Base-by-base conservation (phyloP, 2,113 vertebrate species). In the Proterorhinus semilunaris region DNA sequence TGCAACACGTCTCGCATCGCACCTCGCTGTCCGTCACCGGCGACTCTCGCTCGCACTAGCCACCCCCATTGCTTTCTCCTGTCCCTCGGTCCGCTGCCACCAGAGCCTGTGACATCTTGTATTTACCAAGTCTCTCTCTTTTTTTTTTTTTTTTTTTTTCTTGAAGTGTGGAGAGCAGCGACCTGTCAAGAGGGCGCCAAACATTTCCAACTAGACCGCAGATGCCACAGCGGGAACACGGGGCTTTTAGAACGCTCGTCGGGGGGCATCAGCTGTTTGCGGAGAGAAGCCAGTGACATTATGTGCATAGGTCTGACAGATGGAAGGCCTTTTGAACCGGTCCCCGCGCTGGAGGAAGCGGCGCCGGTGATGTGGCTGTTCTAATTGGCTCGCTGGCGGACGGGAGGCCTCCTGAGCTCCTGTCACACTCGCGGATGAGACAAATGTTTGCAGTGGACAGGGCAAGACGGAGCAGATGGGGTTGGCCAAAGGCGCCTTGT, bases 371-470 rank as follows among this genome's bases (percentile, higher is more conserved):
- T 1, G 49, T 13, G 51, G 15, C 7, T 11, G 27, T 12, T 83
- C 84, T 92, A 91, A 93, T 92, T 92, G 82, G 87, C 80, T 64
- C 71, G 50, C 61, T 74, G 68, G 55, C 49, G 61, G 75, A 67
- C 46, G 79, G 58, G 54, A 46, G 81, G 68, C 77, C 79, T 73
- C 73, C 79, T 65, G 79, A 81, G 80, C 63, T 53, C 71, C 61
- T 71, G 76, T 74, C 72, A 80, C 70, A 47, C 17, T 55, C 2
- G 2, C 0, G 47, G 86, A 82, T 71, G 70, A 51, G 72, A 66
- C 59, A 76, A 68, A 70, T 75, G 78, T 79, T 47, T 64, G 36
- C 54, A 42, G 42, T 4, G 6, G 51, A 61, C 69, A 13, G 44
- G 52, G 55, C 44, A 52, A 43, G 47, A 51, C 27, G 15, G 64